Evolutionary conservation across 2,888 invertebrate genomes (phyloP).

Genomic region (Clusia tigrina): DNA sequence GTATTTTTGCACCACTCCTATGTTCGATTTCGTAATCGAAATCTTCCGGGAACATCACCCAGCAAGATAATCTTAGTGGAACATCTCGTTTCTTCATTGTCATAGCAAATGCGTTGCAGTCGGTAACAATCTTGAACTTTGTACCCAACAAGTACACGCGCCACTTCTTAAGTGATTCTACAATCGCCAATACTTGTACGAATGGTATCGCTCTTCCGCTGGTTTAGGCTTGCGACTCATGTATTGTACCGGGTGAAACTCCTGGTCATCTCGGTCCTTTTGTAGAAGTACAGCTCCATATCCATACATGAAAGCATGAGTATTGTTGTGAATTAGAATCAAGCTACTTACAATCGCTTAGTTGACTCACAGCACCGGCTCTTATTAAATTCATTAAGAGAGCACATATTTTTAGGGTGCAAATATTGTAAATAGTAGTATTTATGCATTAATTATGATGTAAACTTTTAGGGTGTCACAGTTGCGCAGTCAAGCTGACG

Average conservation of each 20-base stretch:
- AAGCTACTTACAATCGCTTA: too few relatives aligned
- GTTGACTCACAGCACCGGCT: too few relatives aligned
- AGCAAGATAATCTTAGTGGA: conserved; percentile 31
- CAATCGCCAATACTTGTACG: conserved; percentile 44
- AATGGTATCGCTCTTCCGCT: conserved; percentile 31
- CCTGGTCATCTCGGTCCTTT: conserved; percentile 28
- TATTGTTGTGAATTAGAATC: too few relatives aligned
- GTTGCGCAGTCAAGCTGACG: too few relatives aligned
- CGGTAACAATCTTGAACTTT: conserved; percentile 30
- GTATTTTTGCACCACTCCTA: too few relatives aligned
- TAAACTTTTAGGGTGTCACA: too few relatives aligned
- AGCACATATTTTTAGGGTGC: too few relatives aligned
- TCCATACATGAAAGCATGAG: conserved; percentile 36
- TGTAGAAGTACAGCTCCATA: conserved; percentile 38
- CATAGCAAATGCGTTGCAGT: conserved; percentile 38
- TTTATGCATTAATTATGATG: too few relatives aligned
- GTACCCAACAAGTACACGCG: conserved; percentile 32
- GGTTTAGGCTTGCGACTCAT: conserved; percentile 33
- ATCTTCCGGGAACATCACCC: conserved; percentile 17
- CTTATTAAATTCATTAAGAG: too few relatives aligned
- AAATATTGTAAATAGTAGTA: too few relatives aligned
- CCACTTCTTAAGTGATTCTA: conserved; percentile 43
- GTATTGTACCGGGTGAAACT: conserved; percentile 29
- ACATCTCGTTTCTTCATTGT: conserved; percentile 34
- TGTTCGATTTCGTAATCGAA: background rate